Base-by-base conservation (phyloP, 92 coral and sea anemone species). In the Isaurus tuberculatus region DNA sequence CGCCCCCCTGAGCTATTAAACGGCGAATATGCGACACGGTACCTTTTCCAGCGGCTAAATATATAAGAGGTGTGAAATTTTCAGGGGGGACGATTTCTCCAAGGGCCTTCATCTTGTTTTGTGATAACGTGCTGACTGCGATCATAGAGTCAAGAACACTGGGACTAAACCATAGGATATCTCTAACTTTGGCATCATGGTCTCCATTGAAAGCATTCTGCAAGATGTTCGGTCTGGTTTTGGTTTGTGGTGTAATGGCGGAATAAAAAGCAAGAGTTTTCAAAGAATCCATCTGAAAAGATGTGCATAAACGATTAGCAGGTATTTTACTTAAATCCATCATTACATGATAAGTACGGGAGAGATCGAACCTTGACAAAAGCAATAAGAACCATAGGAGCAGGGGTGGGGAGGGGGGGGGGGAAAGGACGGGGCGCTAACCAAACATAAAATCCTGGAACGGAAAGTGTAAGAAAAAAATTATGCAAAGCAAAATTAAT, bases 251-350 rank as follows among this genome's bases (percentile, higher is more conserved):
- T 40, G 32, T 57, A 15, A 26, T 57, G 51, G 82, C 49, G 28
- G 66, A 28, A 16, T 77, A 77, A 36, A 77, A 77, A 6, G 82
- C 70, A 48, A 77, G 53, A 11, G 33, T 58, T 23, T 77, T 77
- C 25, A 77, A 43, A 10, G 82, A 77, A 34, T 77, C 70, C 82
- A 77, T 77, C 82, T 57, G 33, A 14, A 29, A 25, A 25, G 1
- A n/a, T 22, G 14, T 55, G 23, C n/a, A 6, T 17, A n/a, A 4
- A 19, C 7, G 7, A 3, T 20, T 0, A 19, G 63, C 58, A 49
- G 2, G 58, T 49, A 49, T 49, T 49, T 15, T 5, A 0, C n/a
- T 8, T 11, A 48, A 48, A 48, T 11, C 8, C 13, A 16, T 16
- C 57, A 48, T 37, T n/a, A n/a, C n/a, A n/a, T n/a, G n/a, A n/a